Evolutionary conservation across 2,888 invertebrate species (phyloP).

Genomic region (Elaeidobius kamerunicus): DNA sequence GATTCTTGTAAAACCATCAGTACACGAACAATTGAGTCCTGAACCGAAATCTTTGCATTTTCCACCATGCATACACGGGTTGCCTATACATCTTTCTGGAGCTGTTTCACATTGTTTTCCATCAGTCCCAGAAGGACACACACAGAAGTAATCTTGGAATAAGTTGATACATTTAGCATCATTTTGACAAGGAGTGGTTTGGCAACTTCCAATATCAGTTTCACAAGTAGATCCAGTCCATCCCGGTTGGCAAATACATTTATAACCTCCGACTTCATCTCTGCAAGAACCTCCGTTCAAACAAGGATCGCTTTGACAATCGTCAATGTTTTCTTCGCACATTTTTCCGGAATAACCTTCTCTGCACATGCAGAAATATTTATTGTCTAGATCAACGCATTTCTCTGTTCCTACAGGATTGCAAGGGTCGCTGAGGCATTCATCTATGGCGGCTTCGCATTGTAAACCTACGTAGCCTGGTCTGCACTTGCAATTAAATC

Average conservation of each 20-base stretch:
- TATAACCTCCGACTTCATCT: conserved; percentile 81
- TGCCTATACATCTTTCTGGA: conserved; percentile 90
- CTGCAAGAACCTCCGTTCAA: conserved; percentile 79
- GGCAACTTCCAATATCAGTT: conserved; percentile 82
- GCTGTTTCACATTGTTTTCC: conserved; percentile 97
- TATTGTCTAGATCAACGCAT: conserved; percentile 86
- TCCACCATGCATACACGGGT: conserved; percentile 94
- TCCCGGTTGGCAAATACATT: conserved; percentile 78
- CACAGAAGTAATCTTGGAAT: conserved; percentile 88
- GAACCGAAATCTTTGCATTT: conserved; percentile 95
- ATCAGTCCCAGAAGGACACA: conserved; percentile 71
- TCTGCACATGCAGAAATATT: conserved; percentile 83
- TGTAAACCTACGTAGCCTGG: conserved; percentile 91
- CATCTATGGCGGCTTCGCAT: conserved; percentile 91
- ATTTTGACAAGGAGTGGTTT: conserved; percentile 86
- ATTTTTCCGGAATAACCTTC: conserved; percentile 82
- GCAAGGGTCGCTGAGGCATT: conserved; percentile 88
- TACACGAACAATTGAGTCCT: conserved; percentile 90
- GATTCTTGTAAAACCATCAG: conserved; percentile 65
- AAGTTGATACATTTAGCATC: conserved; percentile 88
- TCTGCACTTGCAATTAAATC: conserved; percentile 89
- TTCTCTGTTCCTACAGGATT: conserved; percentile 85
- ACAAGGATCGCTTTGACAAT: conserved; percentile 82
- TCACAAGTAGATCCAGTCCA: conserved; percentile 88
- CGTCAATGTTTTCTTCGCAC: conserved; percentile 84